Evolutionary conservation across 2,113 vertebrate genomes (phyloP), one percentile per base, ranked within the genome.

Genomic region (Mirounga angustirostris): DNA sequence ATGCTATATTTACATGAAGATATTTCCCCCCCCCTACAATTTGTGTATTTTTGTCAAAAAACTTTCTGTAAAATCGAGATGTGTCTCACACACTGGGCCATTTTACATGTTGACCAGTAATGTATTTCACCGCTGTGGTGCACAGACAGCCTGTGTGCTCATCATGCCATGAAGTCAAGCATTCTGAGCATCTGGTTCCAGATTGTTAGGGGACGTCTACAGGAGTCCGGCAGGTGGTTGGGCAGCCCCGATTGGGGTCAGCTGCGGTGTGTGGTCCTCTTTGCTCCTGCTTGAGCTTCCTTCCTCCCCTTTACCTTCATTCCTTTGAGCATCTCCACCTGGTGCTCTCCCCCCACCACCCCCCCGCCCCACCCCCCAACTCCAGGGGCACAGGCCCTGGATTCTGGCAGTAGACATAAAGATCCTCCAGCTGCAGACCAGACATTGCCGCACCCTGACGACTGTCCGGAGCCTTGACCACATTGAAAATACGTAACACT

Each of bases 101-200:
- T 86, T 36, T 76, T 22, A 4, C 22, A 28, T 9, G 22, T 22
- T 54, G 88, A 59, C 59, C 30, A 36, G 52, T 28, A 2, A 15
- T 36, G 67, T 10, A 7, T 19, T 30, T 15, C 2, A 1, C 52
- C 2, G 10, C 2, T 21, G 89, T 8, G n/a, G 71, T 21, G 18
- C 40, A 50, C 43, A 18, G 15, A 40, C 2, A 24, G 36, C 54
- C 59, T 5, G 11, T 0, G 0, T 0, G 3, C 58, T 61, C 56
- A 3, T 30, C 43, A 7, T 18, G 69, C 69, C 15, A 11, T 26
- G 30, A 11, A 46, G n/a, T 56, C 9, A 6, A n/a, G n/a, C 28
- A 4, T 40, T 30, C 58, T 2, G 11, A 54, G 36, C 5, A 15
- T 19, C 30, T 19, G 50, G n/a, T 33, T 28, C 18, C 12, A 63